A percentile compares a stretch with the other conserved stretches of the same genome.
Evolutionary conservation across 2,113 vertebrate species (phyloP).

Genomic region (Tychaedon coryphoeus): DNA sequence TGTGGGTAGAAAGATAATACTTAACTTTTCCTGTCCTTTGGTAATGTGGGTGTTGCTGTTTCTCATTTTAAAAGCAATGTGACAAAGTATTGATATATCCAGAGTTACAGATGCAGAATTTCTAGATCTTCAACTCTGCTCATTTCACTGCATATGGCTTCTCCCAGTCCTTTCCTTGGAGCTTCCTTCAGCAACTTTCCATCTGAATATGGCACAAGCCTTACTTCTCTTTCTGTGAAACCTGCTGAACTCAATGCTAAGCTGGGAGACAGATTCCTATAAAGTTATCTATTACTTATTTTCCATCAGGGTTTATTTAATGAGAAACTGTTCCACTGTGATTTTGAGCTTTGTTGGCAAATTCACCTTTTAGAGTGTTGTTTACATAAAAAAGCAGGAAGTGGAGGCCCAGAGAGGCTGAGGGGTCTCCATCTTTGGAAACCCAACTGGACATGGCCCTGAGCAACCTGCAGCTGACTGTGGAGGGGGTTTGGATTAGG

Average conservation of each 20-base stretch:
- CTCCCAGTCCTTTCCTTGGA: not conserved
- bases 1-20: not conserved
- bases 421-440: not conserved
- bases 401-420: not conserved
- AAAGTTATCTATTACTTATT: not conserved
- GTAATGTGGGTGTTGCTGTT: not conserved
- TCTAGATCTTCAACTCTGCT: not conserved
- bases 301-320: not conserved
- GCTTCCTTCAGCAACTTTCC: not conserved
- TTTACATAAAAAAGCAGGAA: not conserved
- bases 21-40: not conserved
- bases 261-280: not conserved
- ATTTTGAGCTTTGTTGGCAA: not conserved
- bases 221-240: not conserved
- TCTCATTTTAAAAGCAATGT: not conserved
- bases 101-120: not conserved
- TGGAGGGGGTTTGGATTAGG: not conserved
- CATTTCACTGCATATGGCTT: not conserved
- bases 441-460: not conserved
- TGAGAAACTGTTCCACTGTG: not conserved
- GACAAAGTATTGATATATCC: not conserved
- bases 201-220: not conserved
- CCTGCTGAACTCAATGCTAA: not conserved
- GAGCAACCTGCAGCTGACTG: not conserved
- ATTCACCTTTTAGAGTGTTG: not conserved